phyloP scores from a whole-genome alignment of 2,888 invertebrate species.

The Dasysyrphus albostriatus region DNA sequence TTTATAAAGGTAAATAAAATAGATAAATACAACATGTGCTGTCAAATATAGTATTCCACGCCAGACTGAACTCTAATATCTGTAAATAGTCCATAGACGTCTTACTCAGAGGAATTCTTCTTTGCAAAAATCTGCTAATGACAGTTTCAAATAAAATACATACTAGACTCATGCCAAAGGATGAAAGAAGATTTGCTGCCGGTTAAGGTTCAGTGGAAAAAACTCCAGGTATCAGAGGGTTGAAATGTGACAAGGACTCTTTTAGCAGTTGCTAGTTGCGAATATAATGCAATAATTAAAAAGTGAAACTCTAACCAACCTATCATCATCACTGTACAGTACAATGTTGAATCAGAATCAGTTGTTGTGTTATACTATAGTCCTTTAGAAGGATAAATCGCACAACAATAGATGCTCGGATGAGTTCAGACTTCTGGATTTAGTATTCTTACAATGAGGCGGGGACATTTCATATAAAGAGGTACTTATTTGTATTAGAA shows the following conservation, averaged over 20 bases:
- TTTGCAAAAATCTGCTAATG: constrained; percentile 60
- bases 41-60: constrained; percentile 70
- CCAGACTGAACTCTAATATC: constrained; percentile 56
- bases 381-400: constrained; percentile 23
- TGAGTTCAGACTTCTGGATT: constrained; percentile 22
- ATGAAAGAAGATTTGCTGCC: constrained; percentile 19
- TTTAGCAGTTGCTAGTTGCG: constrained; percentile 46
- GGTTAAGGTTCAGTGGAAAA: neutral
- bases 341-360: constrained; percentile 5
- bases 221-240: constrained; percentile 56
- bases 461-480: neutral
- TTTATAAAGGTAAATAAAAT: constrained; percentile 31
- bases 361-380: neutral
- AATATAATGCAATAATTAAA: constrained; percentile 72
- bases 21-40: constrained; percentile 56
- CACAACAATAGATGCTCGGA: constrained; percentile 32
- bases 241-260: constrained; percentile 36
- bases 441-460: neutral
- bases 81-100: constrained; percentile 70
- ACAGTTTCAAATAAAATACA: constrained; percentile 65
- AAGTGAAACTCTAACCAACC: constrained; percentile 64
- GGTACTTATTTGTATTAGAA: constrained; percentile 1
- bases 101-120: constrained; percentile 55
- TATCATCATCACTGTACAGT: constrained; percentile 12
- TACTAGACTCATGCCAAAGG: constrained; percentile 55